phyloP scores from a whole-genome alignment of 1,140 invertebrate genomes.

The Bombyx mori region DNA sequence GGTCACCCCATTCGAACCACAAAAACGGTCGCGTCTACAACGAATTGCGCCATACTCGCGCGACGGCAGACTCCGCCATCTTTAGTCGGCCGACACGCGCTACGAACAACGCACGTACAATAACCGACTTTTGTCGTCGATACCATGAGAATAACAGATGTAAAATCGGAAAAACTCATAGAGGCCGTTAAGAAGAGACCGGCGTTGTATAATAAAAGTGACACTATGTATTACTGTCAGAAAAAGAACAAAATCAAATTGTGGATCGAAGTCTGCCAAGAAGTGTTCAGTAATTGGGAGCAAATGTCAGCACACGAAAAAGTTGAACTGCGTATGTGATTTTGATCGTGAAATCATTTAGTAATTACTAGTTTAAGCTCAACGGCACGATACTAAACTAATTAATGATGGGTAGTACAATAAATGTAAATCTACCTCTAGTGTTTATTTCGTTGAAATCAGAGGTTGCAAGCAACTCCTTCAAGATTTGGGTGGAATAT shows the following conservation, averaged over 20 bases:
- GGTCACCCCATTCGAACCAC: conserved; percentile 11
- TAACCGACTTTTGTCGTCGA: neutral
- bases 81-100: conserved; percentile 16
- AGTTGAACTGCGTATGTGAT: conserved; percentile 23
- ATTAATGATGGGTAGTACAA: too few species aligned
- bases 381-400: too few species aligned
- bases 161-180: conserved; percentile 21
- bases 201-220: conserved; percentile 23
- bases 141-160: conserved; percentile 14
- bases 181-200: conserved; percentile 20
- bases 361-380: neutral
- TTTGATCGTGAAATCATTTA: neutral
- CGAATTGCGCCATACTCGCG: conserved; percentile 16
- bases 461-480: too few species aligned
- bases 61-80: conserved; percentile 22
- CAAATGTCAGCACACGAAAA: conserved; percentile 17
- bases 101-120: conserved; percentile 11
- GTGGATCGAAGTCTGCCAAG: conserved; percentile 25
- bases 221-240: conserved; percentile 21
- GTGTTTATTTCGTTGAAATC: too few species aligned
- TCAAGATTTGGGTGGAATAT: too few species aligned
- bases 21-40: conserved; percentile 6
- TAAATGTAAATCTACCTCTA: too few species aligned
- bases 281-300: conserved; percentile 24
- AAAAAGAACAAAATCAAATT: conserved; percentile 24